These are phyloP conservation scores for Pristionchus fissidentatus DNA, from an alignment of 2,888 invertebrate genomes.

Conservation along the genomic window DNA sequence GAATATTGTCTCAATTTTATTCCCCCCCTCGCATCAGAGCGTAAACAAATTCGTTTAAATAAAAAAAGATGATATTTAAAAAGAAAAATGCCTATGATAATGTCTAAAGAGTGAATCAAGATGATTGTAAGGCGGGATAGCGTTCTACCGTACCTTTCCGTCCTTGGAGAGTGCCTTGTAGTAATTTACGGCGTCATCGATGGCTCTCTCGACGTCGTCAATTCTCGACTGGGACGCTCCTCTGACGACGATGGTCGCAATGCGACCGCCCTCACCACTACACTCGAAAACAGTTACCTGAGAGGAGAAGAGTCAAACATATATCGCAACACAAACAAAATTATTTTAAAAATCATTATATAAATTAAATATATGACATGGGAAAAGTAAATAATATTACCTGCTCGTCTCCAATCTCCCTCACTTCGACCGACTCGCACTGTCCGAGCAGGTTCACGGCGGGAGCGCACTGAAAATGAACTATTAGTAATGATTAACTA, in stretches of 20 bases:
- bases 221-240: conserved; percentile 97
- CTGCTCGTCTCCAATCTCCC: conserved; percentile 94
- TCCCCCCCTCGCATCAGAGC: too few relatives aligned
- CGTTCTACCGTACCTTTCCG: conserved; percentile 63
- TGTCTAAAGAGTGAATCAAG: too few relatives aligned
- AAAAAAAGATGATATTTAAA: too few relatives aligned
- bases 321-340: too few relatives aligned
- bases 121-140: too few relatives aligned
- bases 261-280: conserved; percentile 84
- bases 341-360: too few relatives aligned
- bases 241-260: conserved; percentile 93
- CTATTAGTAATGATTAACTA: background rate
- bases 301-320: too few relatives aligned
- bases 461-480: conserved; percentile 81
- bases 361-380: too few relatives aligned
- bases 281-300: conserved; percentile 47
- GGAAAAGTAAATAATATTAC: conserved; percentile 77
- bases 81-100: too few relatives aligned
- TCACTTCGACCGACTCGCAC: conserved; percentile 89
- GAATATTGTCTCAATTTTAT: background rate
- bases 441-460: conserved; percentile 91
- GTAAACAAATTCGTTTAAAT: too few relatives aligned
- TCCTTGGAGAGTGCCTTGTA: conserved; percentile 91
- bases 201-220: conserved; percentile 97
- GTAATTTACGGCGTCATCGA: conserved; percentile 98